Evolutionary conservation across 2,888 invertebrate species (phyloP).

Genomic region (Phania funesta): DNA sequence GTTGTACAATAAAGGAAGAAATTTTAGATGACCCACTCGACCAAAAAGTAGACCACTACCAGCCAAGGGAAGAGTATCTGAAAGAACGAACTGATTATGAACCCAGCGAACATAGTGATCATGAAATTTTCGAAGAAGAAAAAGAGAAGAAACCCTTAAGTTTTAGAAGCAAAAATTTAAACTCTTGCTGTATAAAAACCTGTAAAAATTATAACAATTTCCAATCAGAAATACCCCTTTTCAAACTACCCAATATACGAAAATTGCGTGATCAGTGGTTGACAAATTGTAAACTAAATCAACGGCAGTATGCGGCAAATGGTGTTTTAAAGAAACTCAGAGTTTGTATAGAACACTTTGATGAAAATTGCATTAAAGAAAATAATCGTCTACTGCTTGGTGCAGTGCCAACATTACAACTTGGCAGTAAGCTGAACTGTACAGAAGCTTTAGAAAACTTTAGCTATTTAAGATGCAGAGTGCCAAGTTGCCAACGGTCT

Average conservation of each 20-base stretch:
- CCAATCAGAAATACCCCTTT: background rate
- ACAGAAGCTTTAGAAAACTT: background rate
- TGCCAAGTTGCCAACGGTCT: slow-evolving; percentile 59
- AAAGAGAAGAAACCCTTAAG: background rate
- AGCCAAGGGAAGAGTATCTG: background rate
- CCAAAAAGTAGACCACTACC: background rate
- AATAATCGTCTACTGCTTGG: slow-evolving; percentile 71
- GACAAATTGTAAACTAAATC: slow-evolving; percentile 26
- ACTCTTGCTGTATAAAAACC: slow-evolving; percentile 19
- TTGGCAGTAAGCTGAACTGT: slow-evolving; percentile 62
- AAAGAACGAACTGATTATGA: slow-evolving; percentile 4
- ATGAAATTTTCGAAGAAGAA: background rate
- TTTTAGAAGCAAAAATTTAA: slow-evolving; percentile 2
- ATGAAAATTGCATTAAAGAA: slow-evolving; percentile 69
- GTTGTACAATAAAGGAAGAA: slow-evolving; percentile 10
- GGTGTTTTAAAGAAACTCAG: background rate
- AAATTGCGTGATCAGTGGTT: slow-evolving; percentile 18
- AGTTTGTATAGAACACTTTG: slow-evolving; percentile 73
- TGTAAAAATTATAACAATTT: slow-evolving; percentile 18
- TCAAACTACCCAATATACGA: slow-evolving; percentile 18
- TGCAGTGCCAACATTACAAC: slow-evolving; percentile 73
- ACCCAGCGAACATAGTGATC: slow-evolving; percentile 25
- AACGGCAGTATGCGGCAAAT: background rate
- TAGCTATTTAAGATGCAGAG: slow-evolving; percentile 47
- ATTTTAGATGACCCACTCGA: background rate